These are phyloP conservation scores for Ahaetulla prasina DNA, from an alignment of 2,113 vertebrate genomes.

Conservation along the genomic window DNA sequence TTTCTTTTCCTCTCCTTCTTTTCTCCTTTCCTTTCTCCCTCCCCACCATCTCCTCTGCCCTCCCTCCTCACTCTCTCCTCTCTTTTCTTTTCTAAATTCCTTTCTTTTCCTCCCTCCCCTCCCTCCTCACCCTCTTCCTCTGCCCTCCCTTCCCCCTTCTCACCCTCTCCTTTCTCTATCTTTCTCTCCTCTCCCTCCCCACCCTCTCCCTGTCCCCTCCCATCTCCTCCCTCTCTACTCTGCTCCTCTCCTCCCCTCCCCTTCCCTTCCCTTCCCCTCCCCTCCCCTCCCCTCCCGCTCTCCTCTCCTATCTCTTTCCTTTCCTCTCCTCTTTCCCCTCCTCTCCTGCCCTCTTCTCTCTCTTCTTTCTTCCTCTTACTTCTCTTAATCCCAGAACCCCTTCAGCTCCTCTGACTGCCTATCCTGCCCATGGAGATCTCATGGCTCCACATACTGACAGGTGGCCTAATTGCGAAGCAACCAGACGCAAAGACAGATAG, in stretches of 20 bases:
- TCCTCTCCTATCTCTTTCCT: no score
- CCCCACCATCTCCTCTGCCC: no score
- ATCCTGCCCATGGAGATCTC: no score
- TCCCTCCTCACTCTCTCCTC: not conserved
- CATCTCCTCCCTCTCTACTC: accelerated
- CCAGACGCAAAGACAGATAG: not conserved
- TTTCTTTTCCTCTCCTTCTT: not conserved
- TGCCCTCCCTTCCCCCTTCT: not conserved
- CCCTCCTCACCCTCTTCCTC: no score
- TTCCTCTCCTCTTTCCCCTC: not conserved
- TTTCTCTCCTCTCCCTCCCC: no score
- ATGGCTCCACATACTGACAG: not conserved
- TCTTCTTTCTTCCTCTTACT: not conserved
- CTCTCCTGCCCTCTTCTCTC: not conserved
- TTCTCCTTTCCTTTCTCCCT: no score
- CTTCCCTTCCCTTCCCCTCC: no score
- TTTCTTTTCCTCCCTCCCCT: not conserved
- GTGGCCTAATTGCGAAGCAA: not conserved
- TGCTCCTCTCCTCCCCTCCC: no score
- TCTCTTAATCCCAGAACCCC: not conserved
- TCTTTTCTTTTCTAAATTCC: not conserved
- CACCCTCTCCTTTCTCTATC: no score
- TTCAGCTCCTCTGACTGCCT: not conserved
- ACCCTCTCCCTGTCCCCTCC: no score
- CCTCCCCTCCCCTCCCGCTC: not conserved